Evolutionary conservation across 2,888 invertebrate species (phyloP).

Genomic region (Epirrhoe alternata): DNA sequence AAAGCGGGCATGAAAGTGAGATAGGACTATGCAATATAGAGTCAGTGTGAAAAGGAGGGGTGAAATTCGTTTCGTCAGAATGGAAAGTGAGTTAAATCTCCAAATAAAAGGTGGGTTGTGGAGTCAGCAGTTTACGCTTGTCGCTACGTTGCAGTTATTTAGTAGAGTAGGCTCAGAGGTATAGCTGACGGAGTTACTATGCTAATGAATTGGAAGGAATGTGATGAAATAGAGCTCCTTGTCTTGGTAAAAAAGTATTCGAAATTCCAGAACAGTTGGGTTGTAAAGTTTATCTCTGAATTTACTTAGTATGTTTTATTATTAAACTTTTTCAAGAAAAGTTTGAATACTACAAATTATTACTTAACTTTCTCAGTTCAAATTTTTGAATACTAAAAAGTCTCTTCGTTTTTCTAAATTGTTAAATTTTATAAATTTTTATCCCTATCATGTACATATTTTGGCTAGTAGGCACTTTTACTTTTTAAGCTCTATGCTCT

Average conservation of each 20-base stretch:
- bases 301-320: no score
- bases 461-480: no score
- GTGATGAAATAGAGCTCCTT: slow-evolving; percentile 1
- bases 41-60: slow-evolving; percentile 56
- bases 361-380: no score
- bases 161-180: slow-evolving; percentile 31
- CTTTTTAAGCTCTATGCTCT: no score
- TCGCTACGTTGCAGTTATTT: slow-evolving; percentile 35
- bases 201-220: slow-evolving; percentile 63
- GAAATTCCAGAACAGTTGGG: not conserved
- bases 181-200: slow-evolving; percentile 55
- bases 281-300: no score
- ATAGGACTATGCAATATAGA: slow-evolving; percentile 51
- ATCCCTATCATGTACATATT: no score
- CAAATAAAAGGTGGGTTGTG: slow-evolving; percentile 78
- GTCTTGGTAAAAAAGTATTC: not conserved
- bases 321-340: no score
- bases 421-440: no score
- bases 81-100: slow-evolving; percentile 81
- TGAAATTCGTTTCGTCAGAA: slow-evolving; percentile 72
- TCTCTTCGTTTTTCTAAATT: no score
- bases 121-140: slow-evolving; percentile 65
- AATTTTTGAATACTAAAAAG: no score
- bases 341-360: no score
- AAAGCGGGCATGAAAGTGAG: slow-evolving; percentile 55